Evolutionary conservation across 2,797 vertebrate species (phyloP), one percentile per base, ranked within the genome.

Genomic region (Periophthalmus magnuspinnatus): DNA sequence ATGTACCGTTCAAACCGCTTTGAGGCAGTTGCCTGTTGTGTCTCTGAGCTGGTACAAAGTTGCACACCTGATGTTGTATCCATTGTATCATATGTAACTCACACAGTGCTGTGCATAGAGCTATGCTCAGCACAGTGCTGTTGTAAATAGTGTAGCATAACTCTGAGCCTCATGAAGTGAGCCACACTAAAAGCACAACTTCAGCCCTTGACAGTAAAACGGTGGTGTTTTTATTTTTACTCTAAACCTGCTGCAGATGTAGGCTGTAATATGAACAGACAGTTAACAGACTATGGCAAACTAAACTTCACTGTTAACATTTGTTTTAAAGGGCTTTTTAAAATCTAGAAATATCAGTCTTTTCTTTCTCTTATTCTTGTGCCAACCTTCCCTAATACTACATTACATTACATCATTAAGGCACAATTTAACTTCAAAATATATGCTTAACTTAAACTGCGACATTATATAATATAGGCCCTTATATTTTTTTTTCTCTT

Each of bases 121-220:
- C 79, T 87, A 88, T 86, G 87, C 84, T 85, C 69, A 83, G 81
- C 68, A 87, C 72, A 74, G 84, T 90, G 86, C 88, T 85, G 83
- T 76, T 86, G 84, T 90, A 91, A 80, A 91, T 89, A 89, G 28
- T 90, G 80, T 90, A 81, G 77, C 41, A 82, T 77, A 81, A 8
- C 38, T 67, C 76, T 14, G 28, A 60, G 74, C 81, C 68, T 83
- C 48, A 3, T 85, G 77, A 64, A 72, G 77, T 68, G 81, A 84
- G 61, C 69, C 78, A 84, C 85, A 84, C 71, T 59, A 71, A 77
- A 91, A 91, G 90, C 89, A 89, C 88, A 92, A 86, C 65, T 71
- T 65, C 69, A 38, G 65, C 58, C 36, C 58, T 60, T 32, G 56
- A 58, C 32, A 33, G 24, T 56, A 56, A 70, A 68, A 72, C 21